phyloP scores from a whole-genome alignment of 2,113 vertebrate species.

The Empidonax alnorum region DNA sequence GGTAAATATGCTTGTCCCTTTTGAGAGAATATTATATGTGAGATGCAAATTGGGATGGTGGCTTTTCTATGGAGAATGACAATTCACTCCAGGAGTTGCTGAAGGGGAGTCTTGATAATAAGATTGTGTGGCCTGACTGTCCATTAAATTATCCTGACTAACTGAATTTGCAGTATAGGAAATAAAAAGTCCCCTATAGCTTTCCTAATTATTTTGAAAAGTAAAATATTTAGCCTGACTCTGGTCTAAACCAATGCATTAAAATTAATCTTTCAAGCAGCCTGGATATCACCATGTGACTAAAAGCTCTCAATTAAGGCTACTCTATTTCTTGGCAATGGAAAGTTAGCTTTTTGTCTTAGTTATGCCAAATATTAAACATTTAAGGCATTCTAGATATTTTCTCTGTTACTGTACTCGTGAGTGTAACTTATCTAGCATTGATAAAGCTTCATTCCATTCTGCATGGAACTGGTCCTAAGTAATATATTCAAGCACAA shows the following conservation, averaged over 20 bases:
- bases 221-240: not conserved
- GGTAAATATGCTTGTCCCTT: constrained; percentile 26
- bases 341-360: not conserved
- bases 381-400: not conserved
- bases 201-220: constrained; percentile 13
- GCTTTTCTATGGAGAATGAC: not conserved
- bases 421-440: not conserved
- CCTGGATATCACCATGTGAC: not conserved
- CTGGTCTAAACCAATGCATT: not conserved
- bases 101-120: not conserved
- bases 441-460: not conserved
- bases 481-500: not conserved
- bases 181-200: not conserved
- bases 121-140: not conserved
- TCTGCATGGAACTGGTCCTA: not conserved
- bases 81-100: not conserved
- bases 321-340: not conserved
- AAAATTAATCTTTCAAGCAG: not conserved
- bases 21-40: not conserved
- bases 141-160: constrained; percentile 35
- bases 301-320: not conserved
- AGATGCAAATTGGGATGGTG: constrained; percentile 9
- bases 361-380: not conserved
- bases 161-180: not conserved
- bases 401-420: not conserved